Evolutionary conservation across 2,888 invertebrate genomes (phyloP), one percentile per base, ranked within the genome.

Genomic region (Thecophora atra): DNA sequence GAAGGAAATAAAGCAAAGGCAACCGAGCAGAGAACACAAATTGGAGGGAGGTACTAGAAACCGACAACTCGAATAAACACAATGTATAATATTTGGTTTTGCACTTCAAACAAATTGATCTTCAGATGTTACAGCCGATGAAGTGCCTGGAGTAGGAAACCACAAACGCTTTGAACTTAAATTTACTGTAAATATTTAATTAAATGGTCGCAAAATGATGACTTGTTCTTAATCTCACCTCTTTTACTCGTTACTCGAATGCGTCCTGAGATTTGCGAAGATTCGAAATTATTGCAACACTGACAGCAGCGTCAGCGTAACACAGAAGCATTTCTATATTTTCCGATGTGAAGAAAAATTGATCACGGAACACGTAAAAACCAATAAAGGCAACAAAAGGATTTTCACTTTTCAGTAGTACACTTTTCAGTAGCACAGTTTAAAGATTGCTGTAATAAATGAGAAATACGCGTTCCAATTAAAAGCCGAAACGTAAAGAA

Each of bases 151-250:
- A 37, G 37, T 37, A 11, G 11, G 11, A 37, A 37, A 37, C 7
- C 37, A 11, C 37, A 37, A 37, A 37, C 11, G 37, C 6, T 37
- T 6, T 6, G 37, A 37, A 37, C 1, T 37, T 37, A 6, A 37
- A 2, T 24, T 6, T 1, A 13, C 8, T 56, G 24, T 24, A 15
- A 15, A 56, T 56, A 56, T 56, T 17, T 13, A 56, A 56, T 21
- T 56, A n/a, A n/a, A n/a, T n/a, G n/a, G n/a, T n/a, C n/a, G n/a
- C n/a, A n/a, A n/a, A n/a, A n/a, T n/a, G n/a, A n/a, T n/a, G n/a
- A n/a, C n/a, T n/a, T 47, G n/a, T 47, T 47, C 47, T 47, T 47
- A 47, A 47, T 28, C 58, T 58, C 58, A 58, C 60, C 60, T 60
- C 30, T 60, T 60, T 60, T 60, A 6, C 26, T 15, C 13, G 4